Evolutionary conservation across 1,140 invertebrate species (phyloP).

Genomic region (Meloidogyne floridensis): DNA sequence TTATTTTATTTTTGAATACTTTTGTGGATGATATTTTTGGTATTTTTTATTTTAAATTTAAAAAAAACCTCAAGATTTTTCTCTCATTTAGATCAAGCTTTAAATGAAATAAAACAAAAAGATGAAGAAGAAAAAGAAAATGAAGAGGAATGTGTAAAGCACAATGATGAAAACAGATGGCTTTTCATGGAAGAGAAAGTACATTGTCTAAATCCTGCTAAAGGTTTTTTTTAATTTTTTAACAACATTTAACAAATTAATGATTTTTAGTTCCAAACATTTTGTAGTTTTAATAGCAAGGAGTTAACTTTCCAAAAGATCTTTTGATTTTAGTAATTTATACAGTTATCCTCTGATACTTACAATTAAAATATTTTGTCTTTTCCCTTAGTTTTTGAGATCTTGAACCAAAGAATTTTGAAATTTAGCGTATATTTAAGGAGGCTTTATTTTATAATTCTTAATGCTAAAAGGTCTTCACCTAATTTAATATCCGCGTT

Average conservation of each 20-base stretch:
- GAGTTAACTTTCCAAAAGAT: too few species aligned
- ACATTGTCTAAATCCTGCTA: too few species aligned
- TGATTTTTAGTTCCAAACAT: too few species aligned
- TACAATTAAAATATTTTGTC: neutral
- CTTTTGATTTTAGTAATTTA: too few species aligned
- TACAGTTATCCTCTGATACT: too few species aligned
- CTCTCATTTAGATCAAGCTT: neutral
- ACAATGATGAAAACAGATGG: too few species aligned
- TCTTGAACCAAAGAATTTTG: neutral
- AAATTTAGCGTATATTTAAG: neutral
- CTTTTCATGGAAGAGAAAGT: too few species aligned
- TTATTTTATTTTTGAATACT: neutral
- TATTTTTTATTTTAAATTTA: neutral
- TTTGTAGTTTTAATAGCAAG: too few species aligned
- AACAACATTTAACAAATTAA: too few species aligned
- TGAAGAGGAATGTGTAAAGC: neutral
- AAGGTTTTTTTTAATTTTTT: too few species aligned
- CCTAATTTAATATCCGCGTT: too few species aligned
- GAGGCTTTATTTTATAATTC: neutral
- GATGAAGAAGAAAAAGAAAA: neutral
- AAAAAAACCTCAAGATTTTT: too few species aligned
- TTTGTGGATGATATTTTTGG: conserved; percentile 15
- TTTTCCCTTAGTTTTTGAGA: neutral
- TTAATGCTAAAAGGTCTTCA: neutral
- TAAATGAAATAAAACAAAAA: neutral